Evolutionary conservation across 2,113 vertebrate genomes (phyloP), one percentile per base, ranked within the genome.

Genomic region (Cyphomyrus plagiostoma): DNA sequence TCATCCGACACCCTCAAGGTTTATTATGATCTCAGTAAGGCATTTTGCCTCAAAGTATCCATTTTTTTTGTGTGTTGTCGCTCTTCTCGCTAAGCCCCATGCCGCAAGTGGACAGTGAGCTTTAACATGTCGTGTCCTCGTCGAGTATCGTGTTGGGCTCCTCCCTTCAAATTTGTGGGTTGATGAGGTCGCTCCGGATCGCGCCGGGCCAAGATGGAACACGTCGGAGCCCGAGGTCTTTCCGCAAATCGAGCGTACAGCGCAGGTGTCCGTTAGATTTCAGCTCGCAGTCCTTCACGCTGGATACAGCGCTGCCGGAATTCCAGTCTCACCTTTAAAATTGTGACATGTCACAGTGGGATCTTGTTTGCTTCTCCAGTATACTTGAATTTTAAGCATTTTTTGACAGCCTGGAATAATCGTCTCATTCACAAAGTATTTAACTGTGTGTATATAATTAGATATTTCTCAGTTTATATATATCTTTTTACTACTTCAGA

Each of bases 401-500:
- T 62, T 26, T 66, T 35, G 82, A 89, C 46, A 13, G 93, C 94
- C 94, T 95, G 94, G 95, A 94, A 91, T 88, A 88, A 90, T 92
- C 89, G 86, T 74, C 70, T 94, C 94, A 95, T 94, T 93, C 92
- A 2, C n/a, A 88, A 92, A 95, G 93, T 95, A 95, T 90, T 95
- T 94, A 50, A 77, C 70, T 15, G 13, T 80, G 70, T 77, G 74
- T 80, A 42, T 80, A 80, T 42, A 80, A 17, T 39, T 80, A 42
- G 4, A 80, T 80, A 80, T 80, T 80, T 39, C 74, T 80, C 35
- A 39, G 35, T 80, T 42, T 80, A 80, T 80, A 80, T 15, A 42
- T 42, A 80, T 42, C 42, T 77, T 26, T 70, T 70, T 70, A 80
- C 74, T 17, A 48, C 15, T 46, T 91, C 91, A 4, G 88, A 3